Evolutionary conservation across 2,113 vertebrate genomes (phyloP), one percentile per base, ranked within the genome.

Genomic region (Holacanthus passer): DNA sequence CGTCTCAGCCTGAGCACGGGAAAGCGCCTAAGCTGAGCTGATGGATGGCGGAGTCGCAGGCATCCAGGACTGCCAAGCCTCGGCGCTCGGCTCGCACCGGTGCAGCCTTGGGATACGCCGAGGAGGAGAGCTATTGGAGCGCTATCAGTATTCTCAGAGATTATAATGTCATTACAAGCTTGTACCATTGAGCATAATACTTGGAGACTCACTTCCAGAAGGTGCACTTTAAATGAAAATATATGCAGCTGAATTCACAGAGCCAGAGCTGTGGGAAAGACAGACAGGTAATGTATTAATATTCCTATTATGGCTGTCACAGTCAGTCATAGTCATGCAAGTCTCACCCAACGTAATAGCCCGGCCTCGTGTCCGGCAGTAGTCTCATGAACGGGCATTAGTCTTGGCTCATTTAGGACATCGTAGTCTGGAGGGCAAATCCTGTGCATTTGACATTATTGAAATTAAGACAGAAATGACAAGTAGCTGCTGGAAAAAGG

Each of bases 151-250:
- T 85, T 91, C 79, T 86, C 79, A 71, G 80, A 92, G 88, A 86
- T 92, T 92, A 87, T 84, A 89, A 94, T 87, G 90, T 90, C 88
- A 88, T 94, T 93, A 88, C 81, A 88, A 84, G 60, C 63, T 77
- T 72, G 72, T 64, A 70, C 77, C 75, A 70, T 70, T 64, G 77
- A 86, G 79, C 86, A 86, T 59, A 70, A 71, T n/a, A 68, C 82
- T 73, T 65, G 22, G 73, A 60, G 63, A 79, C 73, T 75, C 73
- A 47, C 75, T 73, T 84, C 62, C 31, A 80, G 58, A 68, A 74
- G 68, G 86, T 83, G 69, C 63, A 60, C 50, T 79, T 87, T 64
- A 77, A 82, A 84, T 84, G 19, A 81, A 90, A 82, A 82, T 74
- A 39, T 60, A 86, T 77, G 64, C 50, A 52, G 37, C 32, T 58